Base-by-base conservation (phyloP, 2,888 invertebrate genomes). In the Platerodrilus igneus region DNA sequence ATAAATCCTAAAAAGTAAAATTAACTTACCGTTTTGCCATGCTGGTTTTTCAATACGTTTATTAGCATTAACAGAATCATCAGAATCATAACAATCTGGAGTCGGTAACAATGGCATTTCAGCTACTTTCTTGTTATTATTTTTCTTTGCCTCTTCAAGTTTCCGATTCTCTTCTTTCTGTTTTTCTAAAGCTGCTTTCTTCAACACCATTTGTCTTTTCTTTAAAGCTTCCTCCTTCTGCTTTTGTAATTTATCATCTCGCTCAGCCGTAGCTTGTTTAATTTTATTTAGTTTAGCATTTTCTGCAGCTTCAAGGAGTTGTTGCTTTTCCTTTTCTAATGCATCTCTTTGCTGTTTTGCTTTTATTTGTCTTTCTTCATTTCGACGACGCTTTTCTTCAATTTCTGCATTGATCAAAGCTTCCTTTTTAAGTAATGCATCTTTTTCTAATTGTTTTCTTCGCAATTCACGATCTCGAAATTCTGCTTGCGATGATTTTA, bases 381-480 rank as follows among this genome's bases (percentile, higher is more conserved):
- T 56, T 45, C 56, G 59, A 10, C 71, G 70, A 51, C 68, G 74
- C 54, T 76, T 78, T 51, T 71, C 68, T 46, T 80, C 81, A 3
- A 70, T 68, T 59, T 73, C 71, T 5, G 77, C 74, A 41, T 74
- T 75, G 8, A 80, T 53, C 35, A 77, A 51, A 2, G 77, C 79
- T 14, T 80, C 79, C 34, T 76, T 75, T 62, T 81, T 81, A 50
- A 65, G 69, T 33, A 70, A 59, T 0, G 74, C 76, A 35, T 77
- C 77, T 3, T 33, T 33, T 41, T 54, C 53, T 31, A 51, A 51
- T 31, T 59, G 53, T 31, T 52, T 48, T 19, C 53, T 47, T 9
- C 44, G 34, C 33, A 48, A 44, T 22, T 63, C 60, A 2, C 57
- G 46, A 28, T 59, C 56, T 31, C 52, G 51, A 34, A 51, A 58